Base-by-base conservation (phyloP, 2,888 invertebrate species). In the Nomada goodeniana region DNA sequence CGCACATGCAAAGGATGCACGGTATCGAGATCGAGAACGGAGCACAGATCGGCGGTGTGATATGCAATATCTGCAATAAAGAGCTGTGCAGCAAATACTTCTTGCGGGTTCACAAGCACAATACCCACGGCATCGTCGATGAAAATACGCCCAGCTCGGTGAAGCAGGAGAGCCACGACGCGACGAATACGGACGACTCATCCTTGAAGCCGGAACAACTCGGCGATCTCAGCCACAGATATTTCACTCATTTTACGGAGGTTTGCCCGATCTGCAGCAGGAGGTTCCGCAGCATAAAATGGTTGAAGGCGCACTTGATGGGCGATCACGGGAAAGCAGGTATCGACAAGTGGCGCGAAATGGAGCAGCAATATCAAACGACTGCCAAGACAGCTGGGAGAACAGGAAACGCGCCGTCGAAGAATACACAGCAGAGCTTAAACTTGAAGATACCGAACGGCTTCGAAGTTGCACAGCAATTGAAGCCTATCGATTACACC, bases 1-100 rank as follows among this genome's bases (percentile, higher is more conserved):
- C 99, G 1, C 99, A 99, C 95, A 99, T 99, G 98, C 97, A 98
- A 93, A 97, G 99, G 93, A 99, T 99, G 98, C 99, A 98, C 94
- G 98, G 98, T 61, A 98, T 98, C 90, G 98, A 98, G 92, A 97
- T 98, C 68, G 98, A 98, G 94, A 98, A 98, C 91, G 98, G 98
- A 26, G 97, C 98, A 52, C 98, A 98, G 93, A 97, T 98, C 55
- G 98, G 98, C 9, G 98, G 98, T 29, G 98, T 98, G 10, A 97
- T 98, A 64, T 99, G 99, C 94, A 98, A 99, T 94, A 98, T 99
- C 87, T 99, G 99, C 94, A 98, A 99, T 95, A 99, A 99, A 94
- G 99, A 99, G 94, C 95, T 99, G 73, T 99, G 99, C 95, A 99
- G 98, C 94, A 99, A 99, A 93, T 99, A 99, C 93, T 99, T 99